phyloP scores from a whole-genome alignment of 2,797 vertebrate species.

The Epinephelus malabaricus region DNA sequence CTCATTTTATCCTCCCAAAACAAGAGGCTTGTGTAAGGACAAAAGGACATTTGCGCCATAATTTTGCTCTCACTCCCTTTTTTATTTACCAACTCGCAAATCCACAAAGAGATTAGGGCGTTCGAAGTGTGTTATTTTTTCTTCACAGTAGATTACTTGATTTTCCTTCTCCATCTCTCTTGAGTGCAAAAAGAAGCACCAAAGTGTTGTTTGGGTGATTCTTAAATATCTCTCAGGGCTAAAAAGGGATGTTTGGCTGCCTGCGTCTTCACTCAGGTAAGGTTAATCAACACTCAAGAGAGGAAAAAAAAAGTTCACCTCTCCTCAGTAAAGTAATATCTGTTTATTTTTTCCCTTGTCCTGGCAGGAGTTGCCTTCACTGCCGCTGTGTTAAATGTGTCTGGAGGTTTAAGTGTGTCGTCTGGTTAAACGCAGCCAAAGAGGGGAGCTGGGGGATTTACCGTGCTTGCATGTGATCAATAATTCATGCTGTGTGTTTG shows the following conservation, averaged over 20 bases:
- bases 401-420: conserved; percentile 12
- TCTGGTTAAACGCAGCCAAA: conserved; percentile 23
- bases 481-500: conserved; percentile 57
- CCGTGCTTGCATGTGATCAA: conserved; percentile 38
- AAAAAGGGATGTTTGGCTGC: conserved; percentile 7
- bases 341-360: conserved; percentile 1
- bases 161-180: background rate
- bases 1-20: conserved; percentile 50
- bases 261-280: background rate
- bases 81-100: conserved; percentile 48
- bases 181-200: conserved; percentile 12
- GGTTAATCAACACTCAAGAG: conserved; percentile 3
- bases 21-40: conserved; percentile 49
- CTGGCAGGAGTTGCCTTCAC: conserved; percentile 24
- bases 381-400: conserved; percentile 20
- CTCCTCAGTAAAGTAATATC: conserved; percentile 24
- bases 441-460: conserved; percentile 31
- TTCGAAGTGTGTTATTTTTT: conserved; percentile 2
- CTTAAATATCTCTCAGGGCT: conserved; percentile 35
- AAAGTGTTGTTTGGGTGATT: conserved; percentile 8
- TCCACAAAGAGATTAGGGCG: conserved; percentile 10
- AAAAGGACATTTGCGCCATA: conserved; percentile 54
- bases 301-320: background rate
- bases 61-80: conserved; percentile 39
- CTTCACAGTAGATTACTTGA: conserved; percentile 13